Conservation (phyloP, 2,113 vertebrate genomes). For the Hoplias malabaricus region DNA sequence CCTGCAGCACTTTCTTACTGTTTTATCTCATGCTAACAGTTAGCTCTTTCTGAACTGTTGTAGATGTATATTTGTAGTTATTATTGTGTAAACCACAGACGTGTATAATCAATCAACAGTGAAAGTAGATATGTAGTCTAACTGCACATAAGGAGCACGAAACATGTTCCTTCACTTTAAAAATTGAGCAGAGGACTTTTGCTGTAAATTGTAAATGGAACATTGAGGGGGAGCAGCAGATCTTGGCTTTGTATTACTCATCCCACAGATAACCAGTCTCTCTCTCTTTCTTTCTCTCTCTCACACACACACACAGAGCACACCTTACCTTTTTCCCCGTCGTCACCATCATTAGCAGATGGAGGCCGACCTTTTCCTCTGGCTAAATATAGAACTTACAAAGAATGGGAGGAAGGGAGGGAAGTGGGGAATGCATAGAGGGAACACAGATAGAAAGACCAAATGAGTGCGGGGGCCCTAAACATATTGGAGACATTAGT, state of each 20-base stretch:
- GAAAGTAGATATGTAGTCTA: neutral
- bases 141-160: neutral
- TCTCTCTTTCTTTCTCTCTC: neutral
- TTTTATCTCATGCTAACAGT: too few relatives aligned
- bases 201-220: neutral
- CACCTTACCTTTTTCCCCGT: conserved; percentile 39
- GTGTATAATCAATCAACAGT: neutral
- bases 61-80: too few relatives aligned
- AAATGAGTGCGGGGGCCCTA: conserved; percentile 41
- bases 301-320: conserved; percentile 30
- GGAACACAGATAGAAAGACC: conserved; percentile 53
- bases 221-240: neutral
- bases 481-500: conserved; percentile 32
- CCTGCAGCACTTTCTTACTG: too few relatives aligned
- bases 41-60: too few relatives aligned
- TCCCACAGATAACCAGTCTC: conserved; percentile 18
- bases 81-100: neutral
- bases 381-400: conserved; percentile 69
- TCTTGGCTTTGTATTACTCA: conserved; percentile 32
- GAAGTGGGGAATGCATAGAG: conserved; percentile 54
- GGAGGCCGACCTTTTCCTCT: conserved; percentile 66
- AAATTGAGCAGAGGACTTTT: conserved; percentile 12
- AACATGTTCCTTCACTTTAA: neutral
- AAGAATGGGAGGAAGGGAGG: conserved; percentile 79
- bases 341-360: conserved; percentile 66